Evolutionary conservation across 92 coral and sea anemone genomes (phyloP).

Genomic region (Actinostola sp.): DNA sequence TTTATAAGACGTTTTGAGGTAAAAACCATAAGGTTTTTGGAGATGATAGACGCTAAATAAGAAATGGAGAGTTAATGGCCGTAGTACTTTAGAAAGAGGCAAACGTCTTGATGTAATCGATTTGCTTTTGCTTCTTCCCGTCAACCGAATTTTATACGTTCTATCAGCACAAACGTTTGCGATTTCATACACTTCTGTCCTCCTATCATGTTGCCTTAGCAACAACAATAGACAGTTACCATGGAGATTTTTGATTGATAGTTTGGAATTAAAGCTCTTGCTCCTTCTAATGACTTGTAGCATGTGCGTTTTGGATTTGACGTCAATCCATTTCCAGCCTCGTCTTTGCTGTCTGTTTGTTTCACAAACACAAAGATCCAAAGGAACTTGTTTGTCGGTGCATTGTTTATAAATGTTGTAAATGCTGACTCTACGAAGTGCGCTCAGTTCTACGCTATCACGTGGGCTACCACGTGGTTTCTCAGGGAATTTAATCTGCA

Average conservation of each 20-base stretch:
- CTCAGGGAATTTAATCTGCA: constrained; percentile 67
- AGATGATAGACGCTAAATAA: constrained; percentile 64
- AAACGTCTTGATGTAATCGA: constrained; percentile 49
- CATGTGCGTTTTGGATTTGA: constrained; percentile 47
- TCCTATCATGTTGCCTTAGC: constrained; percentile 67
- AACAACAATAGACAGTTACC: constrained; percentile 68
- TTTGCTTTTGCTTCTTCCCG: constrained; percentile 46
- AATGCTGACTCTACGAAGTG: constrained; percentile 73
- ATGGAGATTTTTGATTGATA: constrained; percentile 69
- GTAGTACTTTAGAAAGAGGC: constrained; percentile 58
- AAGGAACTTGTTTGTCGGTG: constrained; percentile 63
- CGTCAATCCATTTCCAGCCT: constrained; percentile 53
- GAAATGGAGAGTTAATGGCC: constrained; percentile 73
- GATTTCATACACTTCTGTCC: constrained; percentile 66
- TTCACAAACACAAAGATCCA: constrained; percentile 79
- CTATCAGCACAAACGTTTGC: constrained; percentile 72
- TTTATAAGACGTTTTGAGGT: constrained; percentile 24
- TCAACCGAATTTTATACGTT: constrained; percentile 43
- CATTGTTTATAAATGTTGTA: constrained; percentile 74
- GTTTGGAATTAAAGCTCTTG: constrained; percentile 62
- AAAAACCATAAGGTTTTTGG: constrained; percentile 41
- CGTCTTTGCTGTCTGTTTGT: constrained; percentile 23
- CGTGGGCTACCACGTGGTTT: constrained; percentile 16
- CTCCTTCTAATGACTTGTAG: constrained; percentile 50
- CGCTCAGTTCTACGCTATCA: constrained; percentile 42